Percentiles rank a stretch among this genome's conserved stretches.
These are phyloP conservation scores for Polydrusus pterygomalis DNA, from an alignment of 2,888 invertebrate genomes.

Conservation along the genomic window DNA sequence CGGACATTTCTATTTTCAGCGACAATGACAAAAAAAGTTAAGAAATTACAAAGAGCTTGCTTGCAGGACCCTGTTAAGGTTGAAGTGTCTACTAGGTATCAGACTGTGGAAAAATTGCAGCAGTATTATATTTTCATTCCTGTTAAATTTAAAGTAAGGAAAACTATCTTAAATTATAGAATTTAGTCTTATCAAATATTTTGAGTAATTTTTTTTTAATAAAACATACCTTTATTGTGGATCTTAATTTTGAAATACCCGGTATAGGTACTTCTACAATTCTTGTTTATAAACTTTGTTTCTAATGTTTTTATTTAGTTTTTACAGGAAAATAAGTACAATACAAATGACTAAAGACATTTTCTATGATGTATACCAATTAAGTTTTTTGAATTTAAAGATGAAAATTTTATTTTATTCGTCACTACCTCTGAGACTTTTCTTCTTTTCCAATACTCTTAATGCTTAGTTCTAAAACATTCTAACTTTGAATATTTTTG, in stretches of 20 bases:
- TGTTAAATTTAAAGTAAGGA: constrained; percentile 92
- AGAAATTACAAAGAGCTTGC: constrained; percentile 96
- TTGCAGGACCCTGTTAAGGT: constrained; percentile 95
- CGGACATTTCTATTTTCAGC: constrained; percentile 97
- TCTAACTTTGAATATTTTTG: too few species aligned
- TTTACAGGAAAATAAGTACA: too few species aligned
- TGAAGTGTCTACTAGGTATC: constrained; percentile 96
- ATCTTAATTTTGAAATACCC: too few species aligned
- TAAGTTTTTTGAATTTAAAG: constrained; percentile 20
- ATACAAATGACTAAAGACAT: too few species aligned
- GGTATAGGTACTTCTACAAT: not conserved
- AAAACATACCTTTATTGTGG: too few species aligned
- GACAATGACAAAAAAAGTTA: constrained; percentile 99
- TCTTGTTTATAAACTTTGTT: not conserved
- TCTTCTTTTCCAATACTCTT: too few species aligned
- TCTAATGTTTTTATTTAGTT: too few species aligned
- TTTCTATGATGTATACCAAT: constrained; percentile 31
- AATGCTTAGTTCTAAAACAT: not conserved
- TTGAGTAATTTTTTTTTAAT: too few species aligned
- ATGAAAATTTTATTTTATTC: constrained; percentile 54
- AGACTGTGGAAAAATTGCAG: constrained; percentile 96
- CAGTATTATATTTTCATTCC: constrained; percentile 98
- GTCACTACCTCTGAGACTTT: constrained; percentile 67
- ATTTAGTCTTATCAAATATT: too few species aligned
- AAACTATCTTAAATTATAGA: too few species aligned